Evolutionary conservation across 2,888 invertebrate genomes (phyloP).

Genomic region (Thera obeliscata): DNA sequence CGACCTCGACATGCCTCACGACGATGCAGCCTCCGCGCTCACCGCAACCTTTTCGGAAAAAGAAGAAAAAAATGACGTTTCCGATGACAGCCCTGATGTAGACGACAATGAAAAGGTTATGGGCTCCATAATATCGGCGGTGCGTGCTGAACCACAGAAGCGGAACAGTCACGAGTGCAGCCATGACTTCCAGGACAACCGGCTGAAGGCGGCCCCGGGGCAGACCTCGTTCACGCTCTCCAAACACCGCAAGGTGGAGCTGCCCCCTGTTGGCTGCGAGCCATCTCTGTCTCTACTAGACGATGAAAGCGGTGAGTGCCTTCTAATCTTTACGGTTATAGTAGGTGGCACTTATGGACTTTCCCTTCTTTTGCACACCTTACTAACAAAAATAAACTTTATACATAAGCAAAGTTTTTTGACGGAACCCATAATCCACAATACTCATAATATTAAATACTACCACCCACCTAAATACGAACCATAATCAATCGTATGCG

Average conservation of each 20-base stretch:
- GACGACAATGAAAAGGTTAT: conserved; percentile 75
- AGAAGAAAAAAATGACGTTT: conserved; percentile 72
- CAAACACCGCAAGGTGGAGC: conserved; percentile 86
- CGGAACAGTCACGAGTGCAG: conserved; percentile 66
- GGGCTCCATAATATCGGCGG: conserved; percentile 70
- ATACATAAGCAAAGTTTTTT: no score
- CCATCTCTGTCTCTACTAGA: conserved; percentile 66
- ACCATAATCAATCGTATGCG: no score
- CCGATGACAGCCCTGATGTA: conserved; percentile 70
- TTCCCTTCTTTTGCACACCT: background rate
- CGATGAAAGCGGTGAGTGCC: conserved; percentile 69
- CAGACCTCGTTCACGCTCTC: conserved; percentile 85
- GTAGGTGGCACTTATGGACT: background rate
- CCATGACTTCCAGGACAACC: conserved; percentile 76
- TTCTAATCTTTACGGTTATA: conserved; percentile 2
- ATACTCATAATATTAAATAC: no score
- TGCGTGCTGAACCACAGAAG: conserved; percentile 61
- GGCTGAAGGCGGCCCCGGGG: conserved; percentile 73
- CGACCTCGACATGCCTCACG: conserved; percentile 69
- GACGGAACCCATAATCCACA: no score
- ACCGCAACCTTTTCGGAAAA: conserved; percentile 64
- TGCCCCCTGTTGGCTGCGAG: conserved; percentile 78
- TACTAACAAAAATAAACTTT: no score
- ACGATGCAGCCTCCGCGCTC: conserved; percentile 66
- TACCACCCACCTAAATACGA: no score